Percentiles rank a stretch among this genome's conserved stretches.
phyloP scores from a whole-genome alignment of 1,140 invertebrate genomes.

The Streblospio benedicti region DNA sequence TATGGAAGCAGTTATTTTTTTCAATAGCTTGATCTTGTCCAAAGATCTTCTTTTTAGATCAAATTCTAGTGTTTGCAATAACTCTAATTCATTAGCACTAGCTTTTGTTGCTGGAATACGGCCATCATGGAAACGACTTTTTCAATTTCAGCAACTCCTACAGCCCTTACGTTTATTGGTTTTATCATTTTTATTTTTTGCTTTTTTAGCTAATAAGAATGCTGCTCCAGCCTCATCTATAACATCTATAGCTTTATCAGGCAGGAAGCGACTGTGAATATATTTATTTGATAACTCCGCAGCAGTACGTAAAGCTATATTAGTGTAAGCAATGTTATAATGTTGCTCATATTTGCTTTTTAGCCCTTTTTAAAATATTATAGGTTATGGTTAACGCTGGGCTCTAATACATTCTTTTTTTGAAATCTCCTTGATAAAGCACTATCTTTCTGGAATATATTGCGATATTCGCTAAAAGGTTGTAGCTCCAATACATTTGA shows the following conservation, averaged over 20 bases:
- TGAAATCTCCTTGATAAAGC: too few relatives aligned
- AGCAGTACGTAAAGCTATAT: slow-evolving; percentile 23
- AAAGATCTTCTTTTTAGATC: background rate
- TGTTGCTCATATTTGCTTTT: slow-evolving; percentile 30
- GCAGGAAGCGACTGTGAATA: slow-evolving; percentile 26
- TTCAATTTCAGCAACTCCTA: background rate
- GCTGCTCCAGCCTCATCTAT: slow-evolving; percentile 28
- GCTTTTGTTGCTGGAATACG: background rate
- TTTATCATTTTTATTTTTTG: background rate
- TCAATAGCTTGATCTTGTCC: slow-evolving; percentile 9
- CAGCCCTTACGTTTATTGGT: background rate
- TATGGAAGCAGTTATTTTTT: background rate
- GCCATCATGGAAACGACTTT: background rate
- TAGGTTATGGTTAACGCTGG: slow-evolving; percentile 33
- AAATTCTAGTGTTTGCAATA: background rate
- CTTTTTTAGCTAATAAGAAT: background rate
- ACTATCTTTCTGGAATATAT: too few relatives aligned
- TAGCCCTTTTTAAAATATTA: slow-evolving; percentile 27
- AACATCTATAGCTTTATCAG: slow-evolving; percentile 35
- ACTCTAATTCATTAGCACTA: background rate
- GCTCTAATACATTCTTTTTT: slow-evolving; percentile 31
- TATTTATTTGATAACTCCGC: slow-evolving; percentile 24
- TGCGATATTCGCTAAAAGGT: slow-evolving; percentile 33
- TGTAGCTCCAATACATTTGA: slow-evolving; percentile 30
- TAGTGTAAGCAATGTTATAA: slow-evolving; percentile 24